Conservation (phyloP, 2,888 invertebrate genomes). For the Harpalus rufipes region DNA sequence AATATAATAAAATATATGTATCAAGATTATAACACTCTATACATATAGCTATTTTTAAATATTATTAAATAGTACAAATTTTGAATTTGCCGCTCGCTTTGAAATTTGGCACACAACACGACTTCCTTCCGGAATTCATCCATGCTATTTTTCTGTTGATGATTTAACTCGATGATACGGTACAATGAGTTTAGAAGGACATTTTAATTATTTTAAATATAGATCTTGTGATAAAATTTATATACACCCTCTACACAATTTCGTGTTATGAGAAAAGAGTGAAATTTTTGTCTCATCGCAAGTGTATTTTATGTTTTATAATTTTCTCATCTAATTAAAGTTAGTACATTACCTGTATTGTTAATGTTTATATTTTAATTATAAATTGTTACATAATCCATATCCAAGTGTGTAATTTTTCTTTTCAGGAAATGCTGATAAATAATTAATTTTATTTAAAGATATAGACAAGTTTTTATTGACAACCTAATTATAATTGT, state of each 20-base stretch:
- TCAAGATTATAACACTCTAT: too few species aligned
- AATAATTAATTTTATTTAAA: neutral
- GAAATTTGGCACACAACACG: constrained; percentile 35
- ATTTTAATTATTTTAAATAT: constrained; percentile 47
- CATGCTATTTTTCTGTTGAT: constrained; percentile 34
- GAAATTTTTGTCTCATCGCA: constrained; percentile 10
- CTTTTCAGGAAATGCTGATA: neutral
- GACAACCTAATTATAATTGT: neutral
- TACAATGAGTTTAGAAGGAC: constrained; percentile 50
- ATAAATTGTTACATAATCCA: neutral
- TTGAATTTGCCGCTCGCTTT: neutral
- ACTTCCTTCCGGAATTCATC: constrained; percentile 25
- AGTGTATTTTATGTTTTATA: neutral
- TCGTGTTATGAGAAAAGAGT: constrained; percentile 24
- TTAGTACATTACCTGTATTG: neutral
- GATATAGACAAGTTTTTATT: neutral
- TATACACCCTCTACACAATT: constrained; percentile 19
- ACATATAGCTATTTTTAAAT: too few species aligned
- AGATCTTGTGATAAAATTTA: constrained; percentile 33
- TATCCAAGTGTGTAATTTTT: neutral
- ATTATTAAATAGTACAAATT: too few species aligned
- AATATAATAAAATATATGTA: too few species aligned
- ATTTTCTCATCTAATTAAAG: constrained; percentile 25
- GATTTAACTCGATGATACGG: constrained; percentile 40
- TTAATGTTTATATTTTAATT: neutral